Evolutionary conservation across 2,113 vertebrate species (phyloP), one percentile per base, ranked within the genome.

Genomic region (Chionodraco myersi): DNA sequence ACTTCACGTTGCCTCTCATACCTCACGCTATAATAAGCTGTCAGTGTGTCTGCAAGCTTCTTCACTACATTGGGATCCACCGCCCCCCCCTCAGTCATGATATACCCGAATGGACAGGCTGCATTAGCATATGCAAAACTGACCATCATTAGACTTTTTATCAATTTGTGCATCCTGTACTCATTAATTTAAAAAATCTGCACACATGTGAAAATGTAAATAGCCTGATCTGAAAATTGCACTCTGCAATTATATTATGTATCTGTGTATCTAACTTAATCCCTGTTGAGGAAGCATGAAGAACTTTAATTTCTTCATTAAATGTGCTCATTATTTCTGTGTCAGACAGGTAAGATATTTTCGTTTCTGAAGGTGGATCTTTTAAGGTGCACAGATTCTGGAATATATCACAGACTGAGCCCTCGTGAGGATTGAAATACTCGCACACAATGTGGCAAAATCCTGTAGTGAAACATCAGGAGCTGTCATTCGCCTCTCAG

Each of bases 21-120:
- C 68, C 63, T 91, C 88, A 83, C 61, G 26, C 75, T 47, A 57
- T 92, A 89, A 91, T 83, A 80, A 91, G 86, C 87, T 87, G 89
- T 90, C 89, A 89, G 61, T 41, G 79, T 77, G 80, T 89, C 84
- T 53, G 62, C 75, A 16, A 67, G 70, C 68, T 13, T 66, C 79
- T 68, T 71, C 64, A 23, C 86, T 62, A 79, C 80, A 84, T 60
- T 81, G 79, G 84, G 73, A 85, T 41, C 60, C 69, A 79, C 23
- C 30, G 3, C 30, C 30, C 30, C 26, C 26, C 30, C 30, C 84
- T 78, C 82, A 81, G 74, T 83, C 81, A 85, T 90, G 79, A 79
- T 63, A 57, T 59, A 82, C 47, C 47, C 49, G 77, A 72, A 67
- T 14, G 77, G 72, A 79, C 71, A 81, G 63, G 48, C 66, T 23